Conservation (phyloP, 2,888 invertebrate species). For the Dascillus cervinus region DNA sequence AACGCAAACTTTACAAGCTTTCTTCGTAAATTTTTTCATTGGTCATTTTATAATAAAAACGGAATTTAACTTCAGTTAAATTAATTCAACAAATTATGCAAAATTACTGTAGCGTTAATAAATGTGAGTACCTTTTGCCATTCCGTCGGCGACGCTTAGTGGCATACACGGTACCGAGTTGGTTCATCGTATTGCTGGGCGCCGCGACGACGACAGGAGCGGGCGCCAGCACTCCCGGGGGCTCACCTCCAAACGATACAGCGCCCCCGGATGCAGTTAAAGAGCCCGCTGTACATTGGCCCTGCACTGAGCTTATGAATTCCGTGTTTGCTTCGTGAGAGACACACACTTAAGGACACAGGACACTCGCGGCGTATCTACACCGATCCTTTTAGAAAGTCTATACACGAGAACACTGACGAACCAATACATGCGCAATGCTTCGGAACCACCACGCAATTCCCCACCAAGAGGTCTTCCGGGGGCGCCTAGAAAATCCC, state of each 20-base stretch:
- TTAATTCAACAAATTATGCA: too few relatives aligned
- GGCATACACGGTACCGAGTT: slow-evolving; percentile 93
- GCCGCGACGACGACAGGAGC: slow-evolving; percentile 28
- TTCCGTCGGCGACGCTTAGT: slow-evolving; percentile 91
- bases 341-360: slow-evolving; percentile 15
- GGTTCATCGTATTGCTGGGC: slow-evolving; percentile 60
- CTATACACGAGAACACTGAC: slow-evolving; percentile 25
- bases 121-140: slow-evolving; percentile 94
- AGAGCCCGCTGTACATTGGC: slow-evolving; percentile 38
- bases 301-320: slow-evolving; percentile 34
- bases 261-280: slow-evolving; percentile 24
- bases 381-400: slow-evolving; percentile 15
- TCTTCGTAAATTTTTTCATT: too few relatives aligned
- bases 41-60: too few relatives aligned
- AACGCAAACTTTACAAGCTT: too few relatives aligned
- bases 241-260: slow-evolving; percentile 36
- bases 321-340: slow-evolving; percentile 32
- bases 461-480: slow-evolving; percentile 18
- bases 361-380: slow-evolving; percentile 29
- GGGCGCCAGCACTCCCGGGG: slow-evolving; percentile 30
- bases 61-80: too few relatives aligned
- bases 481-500: slow-evolving; percentile 14
- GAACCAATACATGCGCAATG: slow-evolving; percentile 24
- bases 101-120: too few relatives aligned
- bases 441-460: slow-evolving; percentile 11